phyloP scores from a whole-genome alignment of 2,113 vertebrate species.

The Mustelus asterias region DNA sequence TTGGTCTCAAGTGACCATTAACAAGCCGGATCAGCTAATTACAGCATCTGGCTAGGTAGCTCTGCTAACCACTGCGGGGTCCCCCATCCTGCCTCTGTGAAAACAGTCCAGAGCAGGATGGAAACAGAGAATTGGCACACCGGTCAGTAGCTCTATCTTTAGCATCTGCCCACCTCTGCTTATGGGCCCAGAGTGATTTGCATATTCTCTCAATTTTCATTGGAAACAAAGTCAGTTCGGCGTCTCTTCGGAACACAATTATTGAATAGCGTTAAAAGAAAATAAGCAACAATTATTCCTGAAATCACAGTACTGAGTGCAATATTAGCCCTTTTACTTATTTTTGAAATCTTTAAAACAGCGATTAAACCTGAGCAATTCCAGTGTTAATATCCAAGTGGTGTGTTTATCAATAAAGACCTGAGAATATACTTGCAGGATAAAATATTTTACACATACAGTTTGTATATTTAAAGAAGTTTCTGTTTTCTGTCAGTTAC shows the following conservation, averaged over 20 bases:
- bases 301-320: neutral
- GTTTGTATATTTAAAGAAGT: too few relatives aligned
- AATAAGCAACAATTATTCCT: neutral
- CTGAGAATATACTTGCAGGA: neutral
- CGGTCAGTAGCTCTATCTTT: too few relatives aligned
- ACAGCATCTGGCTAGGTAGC: too few relatives aligned
- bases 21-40: too few relatives aligned
- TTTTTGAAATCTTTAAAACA: neutral
- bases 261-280: neutral
- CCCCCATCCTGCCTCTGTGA: too few relatives aligned
- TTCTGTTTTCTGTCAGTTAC: too few relatives aligned
- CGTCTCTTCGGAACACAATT: neutral
- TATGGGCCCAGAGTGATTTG: neutral
- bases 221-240: neutral
- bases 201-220: neutral
- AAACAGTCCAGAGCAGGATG: too few relatives aligned
- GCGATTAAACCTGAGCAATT: neutral
- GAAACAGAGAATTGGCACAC: too few relatives aligned
- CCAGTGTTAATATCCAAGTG: neutral
- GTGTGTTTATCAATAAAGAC: neutral
- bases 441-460: neutral
- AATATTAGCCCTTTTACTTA: neutral
- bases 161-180: too few relatives aligned
- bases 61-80: too few relatives aligned
- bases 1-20: too few relatives aligned